Conservation (phyloP, 2,888 invertebrate species). For the Prosopocoilus inquinatus region DNA sequence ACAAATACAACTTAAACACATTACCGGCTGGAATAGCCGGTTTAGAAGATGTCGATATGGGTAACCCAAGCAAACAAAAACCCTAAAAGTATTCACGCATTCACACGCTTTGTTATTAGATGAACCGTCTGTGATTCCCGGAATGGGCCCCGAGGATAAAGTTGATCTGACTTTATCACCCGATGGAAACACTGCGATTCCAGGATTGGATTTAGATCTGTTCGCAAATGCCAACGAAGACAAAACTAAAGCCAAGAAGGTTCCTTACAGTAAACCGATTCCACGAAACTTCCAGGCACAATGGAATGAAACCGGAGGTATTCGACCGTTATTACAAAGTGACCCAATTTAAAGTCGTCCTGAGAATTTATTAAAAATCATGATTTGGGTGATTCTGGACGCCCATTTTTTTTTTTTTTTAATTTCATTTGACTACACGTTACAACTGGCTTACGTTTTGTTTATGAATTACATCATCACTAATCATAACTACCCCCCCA, state of each 20-base stretch:
- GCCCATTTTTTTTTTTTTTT: neutral
- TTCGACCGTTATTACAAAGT: no score
- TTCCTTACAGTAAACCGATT: conserved; percentile 94
- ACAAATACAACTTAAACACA: conserved; percentile 95
- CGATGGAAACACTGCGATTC: conserved; percentile 77
- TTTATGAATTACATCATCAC: no score
- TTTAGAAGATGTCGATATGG: conserved; percentile 68
- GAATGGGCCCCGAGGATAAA: conserved; percentile 98
- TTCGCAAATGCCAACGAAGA: conserved; percentile 60
- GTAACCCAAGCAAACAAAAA: conserved; percentile 41
- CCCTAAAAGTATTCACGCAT: neutral
- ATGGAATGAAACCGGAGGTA: conserved; percentile 77
- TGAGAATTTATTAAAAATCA: conserved; percentile 13
- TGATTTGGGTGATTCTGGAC: conserved; percentile 2
- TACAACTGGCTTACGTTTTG: no score
- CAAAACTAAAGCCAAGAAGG: conserved; percentile 74
- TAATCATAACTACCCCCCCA: no score
- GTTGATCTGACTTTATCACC: conserved; percentile 79
- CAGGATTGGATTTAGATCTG: conserved; percentile 81
- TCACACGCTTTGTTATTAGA: conserved; percentile 48
- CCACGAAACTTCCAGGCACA: conserved; percentile 96
- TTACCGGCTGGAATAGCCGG: conserved; percentile 79
- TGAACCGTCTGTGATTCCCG: conserved; percentile 83
- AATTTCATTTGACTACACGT: no score
- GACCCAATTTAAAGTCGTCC: no score